Evolutionary conservation across 2,797 vertebrate species (phyloP).

Genomic region (Scomberomorus guttatus): DNA sequence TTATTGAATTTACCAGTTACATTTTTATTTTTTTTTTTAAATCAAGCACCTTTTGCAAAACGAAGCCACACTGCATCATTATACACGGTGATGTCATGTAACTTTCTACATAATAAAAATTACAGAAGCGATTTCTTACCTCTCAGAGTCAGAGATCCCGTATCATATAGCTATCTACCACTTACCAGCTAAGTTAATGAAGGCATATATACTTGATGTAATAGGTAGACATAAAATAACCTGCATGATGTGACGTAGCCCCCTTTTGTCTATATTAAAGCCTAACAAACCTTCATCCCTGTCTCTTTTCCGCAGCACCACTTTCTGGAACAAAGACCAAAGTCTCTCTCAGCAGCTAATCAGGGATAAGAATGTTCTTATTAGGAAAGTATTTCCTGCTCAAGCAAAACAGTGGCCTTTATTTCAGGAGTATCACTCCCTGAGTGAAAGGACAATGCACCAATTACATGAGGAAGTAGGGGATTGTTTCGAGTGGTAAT

Average conservation of each 20-base stretch:
- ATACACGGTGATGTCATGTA: not conserved
- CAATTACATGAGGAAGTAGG: not conserved
- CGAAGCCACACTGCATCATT: not conserved
- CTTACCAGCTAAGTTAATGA: not conserved
- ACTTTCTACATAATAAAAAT: not conserved
- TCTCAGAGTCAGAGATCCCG: slow-evolving; percentile 1
- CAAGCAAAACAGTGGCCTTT: slow-evolving; percentile 34
- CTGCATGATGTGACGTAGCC: not conserved
- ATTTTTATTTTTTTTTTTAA: not conserved
- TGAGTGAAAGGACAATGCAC: not conserved
- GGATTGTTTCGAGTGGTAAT: not conserved
- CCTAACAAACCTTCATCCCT: not conserved
- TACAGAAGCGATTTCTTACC: slow-evolving; percentile 10
- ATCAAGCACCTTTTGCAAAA: not conserved
- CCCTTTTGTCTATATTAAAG: not conserved
- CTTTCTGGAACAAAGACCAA: slow-evolving; percentile 20
- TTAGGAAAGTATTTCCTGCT: slow-evolving; percentile 48
- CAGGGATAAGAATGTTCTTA: slow-evolving; percentile 45
- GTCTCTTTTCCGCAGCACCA: slow-evolving; percentile 9
- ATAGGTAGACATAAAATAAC: slow-evolving; percentile 11
- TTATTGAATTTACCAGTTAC: not conserved
- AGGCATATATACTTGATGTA: not conserved
- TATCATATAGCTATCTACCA: not conserved
- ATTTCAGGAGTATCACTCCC: slow-evolving; percentile 7
- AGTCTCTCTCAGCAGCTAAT: slow-evolving; percentile 48